Evolutionary conservation across 2,888 invertebrate species (phyloP).

Genomic region (Entomobrya multifasciata): DNA sequence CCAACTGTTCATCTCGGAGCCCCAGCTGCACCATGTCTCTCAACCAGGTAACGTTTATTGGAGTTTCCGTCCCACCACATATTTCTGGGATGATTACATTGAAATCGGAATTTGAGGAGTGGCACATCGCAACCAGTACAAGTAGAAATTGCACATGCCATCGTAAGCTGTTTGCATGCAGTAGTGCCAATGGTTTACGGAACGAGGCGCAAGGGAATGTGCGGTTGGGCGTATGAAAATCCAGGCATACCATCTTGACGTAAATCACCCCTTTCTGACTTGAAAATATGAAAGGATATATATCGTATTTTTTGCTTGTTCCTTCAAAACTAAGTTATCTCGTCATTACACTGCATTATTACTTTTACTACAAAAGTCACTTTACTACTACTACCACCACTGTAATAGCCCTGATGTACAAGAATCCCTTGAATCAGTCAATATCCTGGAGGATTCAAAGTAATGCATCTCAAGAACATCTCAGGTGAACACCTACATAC

Average conservation of each 20-base stretch:
- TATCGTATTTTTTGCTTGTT: not conserved
- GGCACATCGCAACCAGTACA: conserved; percentile 63
- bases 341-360: conserved; percentile 38
- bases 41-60: conserved; percentile 78
- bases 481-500: not conserved
- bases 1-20: conserved; percentile 76
- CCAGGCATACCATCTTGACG: conserved; percentile 46
- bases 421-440: conserved; percentile 44
- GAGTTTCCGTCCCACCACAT: conserved; percentile 71
- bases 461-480: conserved; percentile 2
- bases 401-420: too few relatives aligned
- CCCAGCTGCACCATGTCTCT: conserved; percentile 79
- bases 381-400: not conserved
- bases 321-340: conserved; percentile 18
- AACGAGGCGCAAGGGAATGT: conserved; percentile 36
- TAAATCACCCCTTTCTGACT: conserved; percentile 20
- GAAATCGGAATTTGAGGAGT: conserved; percentile 77
- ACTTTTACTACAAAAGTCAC: conserved; percentile 18
- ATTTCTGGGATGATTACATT: conserved; percentile 79
- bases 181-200: conserved; percentile 37
- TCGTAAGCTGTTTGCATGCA: conserved; percentile 24
- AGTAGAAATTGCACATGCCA: conserved; percentile 62
- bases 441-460: conserved; percentile 36
- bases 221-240: conserved; percentile 35
- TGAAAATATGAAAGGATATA: not conserved